Evolutionary conservation across 2,797 vertebrate species (phyloP).

Genomic region (Semotilus atromaculatus): DNA sequence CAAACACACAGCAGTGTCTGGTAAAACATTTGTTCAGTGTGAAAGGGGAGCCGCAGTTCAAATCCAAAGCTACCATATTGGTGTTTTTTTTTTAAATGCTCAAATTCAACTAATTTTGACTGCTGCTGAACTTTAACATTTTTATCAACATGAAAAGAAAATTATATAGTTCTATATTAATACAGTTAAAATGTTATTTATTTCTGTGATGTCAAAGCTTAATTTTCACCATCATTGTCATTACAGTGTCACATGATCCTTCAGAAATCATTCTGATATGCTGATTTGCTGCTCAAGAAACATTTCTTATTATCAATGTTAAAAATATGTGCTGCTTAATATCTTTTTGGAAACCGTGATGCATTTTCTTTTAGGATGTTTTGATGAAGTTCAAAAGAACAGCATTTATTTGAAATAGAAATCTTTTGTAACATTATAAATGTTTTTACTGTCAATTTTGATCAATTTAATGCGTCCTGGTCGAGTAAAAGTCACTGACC

Average conservation of each 20-base stretch:
- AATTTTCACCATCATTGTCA: background rate
- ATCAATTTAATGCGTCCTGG: background rate
- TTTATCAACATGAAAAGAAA: background rate
- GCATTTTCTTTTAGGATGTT: background rate
- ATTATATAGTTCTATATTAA: background rate
- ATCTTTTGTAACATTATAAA: background rate
- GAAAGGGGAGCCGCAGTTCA: background rate
- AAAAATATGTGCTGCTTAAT: background rate
- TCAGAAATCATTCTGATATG: background rate
- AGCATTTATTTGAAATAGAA: background rate
- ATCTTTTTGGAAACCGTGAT: background rate
- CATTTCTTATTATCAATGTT: background rate
- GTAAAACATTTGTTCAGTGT: background rate
- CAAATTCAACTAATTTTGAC: background rate
- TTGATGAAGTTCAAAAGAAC: background rate
- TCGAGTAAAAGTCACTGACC: background rate
- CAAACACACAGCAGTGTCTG: background rate
- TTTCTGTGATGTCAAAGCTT: background rate
- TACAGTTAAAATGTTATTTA: background rate
- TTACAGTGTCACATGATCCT: background rate
- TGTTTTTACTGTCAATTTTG: background rate
- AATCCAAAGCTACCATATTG: background rate
- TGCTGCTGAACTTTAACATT: background rate
- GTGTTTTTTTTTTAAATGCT: background rate
- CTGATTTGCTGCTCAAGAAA: background rate